Percentiles rank a stretch among this genome's conserved stretches.
Conservation (phyloP, 2,797 vertebrate genomes). For the Crax fasciolata region DNA sequence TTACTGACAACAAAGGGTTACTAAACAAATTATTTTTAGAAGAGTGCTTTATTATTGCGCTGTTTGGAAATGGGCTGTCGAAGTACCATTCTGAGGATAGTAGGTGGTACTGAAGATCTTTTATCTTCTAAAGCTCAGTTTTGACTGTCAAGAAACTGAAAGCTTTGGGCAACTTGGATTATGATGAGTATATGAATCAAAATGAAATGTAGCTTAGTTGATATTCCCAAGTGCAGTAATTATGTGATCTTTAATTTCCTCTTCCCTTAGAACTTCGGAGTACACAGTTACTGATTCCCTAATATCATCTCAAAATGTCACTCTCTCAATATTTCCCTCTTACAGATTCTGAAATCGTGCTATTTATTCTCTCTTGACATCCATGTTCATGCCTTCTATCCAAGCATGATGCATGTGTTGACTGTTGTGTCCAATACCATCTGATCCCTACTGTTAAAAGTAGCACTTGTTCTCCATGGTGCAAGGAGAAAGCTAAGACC, state of each 20-base stretch:
- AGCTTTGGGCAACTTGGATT: neutral
- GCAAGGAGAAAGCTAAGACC: neutral
- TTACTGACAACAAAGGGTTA: neutral
- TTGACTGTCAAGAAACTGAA: neutral
- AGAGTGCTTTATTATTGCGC: neutral
- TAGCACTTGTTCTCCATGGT: neutral
- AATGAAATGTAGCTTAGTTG: conserved; percentile 17
- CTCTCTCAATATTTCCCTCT: neutral
- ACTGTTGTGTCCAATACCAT: neutral
- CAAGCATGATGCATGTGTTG: neutral
- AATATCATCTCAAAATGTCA: neutral
- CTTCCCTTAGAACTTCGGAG: neutral
- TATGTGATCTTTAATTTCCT: conserved; percentile 21
- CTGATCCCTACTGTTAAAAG: neutral
- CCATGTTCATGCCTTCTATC: neutral
- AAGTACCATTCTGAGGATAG: neutral
- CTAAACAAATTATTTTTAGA: neutral
- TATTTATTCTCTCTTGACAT: neutral
- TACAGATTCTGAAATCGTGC: neutral
- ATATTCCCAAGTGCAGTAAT: conserved; percentile 16
- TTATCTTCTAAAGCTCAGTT: neutral
- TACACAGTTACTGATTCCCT: neutral
- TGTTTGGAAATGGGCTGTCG: neutral
- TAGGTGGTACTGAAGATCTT: neutral
- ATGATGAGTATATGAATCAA: conserved; percentile 25